phyloP scores from a whole-genome alignment of 2,113 vertebrate species.

The Motacilla alba region DNA sequence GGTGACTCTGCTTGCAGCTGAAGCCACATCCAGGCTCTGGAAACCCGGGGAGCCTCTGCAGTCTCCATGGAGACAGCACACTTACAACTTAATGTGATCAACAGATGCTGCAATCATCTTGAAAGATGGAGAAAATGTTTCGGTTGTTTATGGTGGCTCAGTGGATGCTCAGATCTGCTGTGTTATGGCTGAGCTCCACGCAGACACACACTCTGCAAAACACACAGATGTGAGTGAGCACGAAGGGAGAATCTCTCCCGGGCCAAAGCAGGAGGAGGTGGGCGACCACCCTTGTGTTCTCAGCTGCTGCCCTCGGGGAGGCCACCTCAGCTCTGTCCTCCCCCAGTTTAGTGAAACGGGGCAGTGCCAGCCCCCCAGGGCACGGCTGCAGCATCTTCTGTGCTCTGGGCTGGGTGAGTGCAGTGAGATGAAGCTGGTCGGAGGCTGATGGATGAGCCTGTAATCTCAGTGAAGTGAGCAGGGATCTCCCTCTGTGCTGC shows the following conservation, averaged over 20 bases:
- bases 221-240: neutral
- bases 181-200: neutral
- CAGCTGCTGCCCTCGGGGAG: neutral
- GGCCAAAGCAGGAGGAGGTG: neutral
- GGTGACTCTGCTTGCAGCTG: slow-evolving; percentile 9
- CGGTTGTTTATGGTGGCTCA: slow-evolving; percentile 20
- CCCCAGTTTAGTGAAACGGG: neutral
- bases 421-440: neutral
- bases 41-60: slow-evolving; percentile 8
- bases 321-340: neutral
- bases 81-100: slow-evolving; percentile 59
- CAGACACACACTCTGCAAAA: neutral
- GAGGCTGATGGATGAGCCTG: neutral
- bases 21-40: slow-evolving; percentile 33
- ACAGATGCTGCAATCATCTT: slow-evolving; percentile 61
- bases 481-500: slow-evolving; percentile 37
- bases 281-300: neutral
- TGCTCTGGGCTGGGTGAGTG: neutral
- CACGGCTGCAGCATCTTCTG: neutral
- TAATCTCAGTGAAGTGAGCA: neutral
- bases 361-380: neutral
- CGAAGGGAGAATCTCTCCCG: neutral
- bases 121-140: slow-evolving; percentile 50
- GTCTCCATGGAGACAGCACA: slow-evolving; percentile 72
- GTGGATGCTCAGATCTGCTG: slow-evolving; percentile 8